Percentiles rank a stretch among this genome's conserved stretches.
phyloP scores from a whole-genome alignment of 2,113 vertebrate genomes.

The Albula glossodonta region DNA sequence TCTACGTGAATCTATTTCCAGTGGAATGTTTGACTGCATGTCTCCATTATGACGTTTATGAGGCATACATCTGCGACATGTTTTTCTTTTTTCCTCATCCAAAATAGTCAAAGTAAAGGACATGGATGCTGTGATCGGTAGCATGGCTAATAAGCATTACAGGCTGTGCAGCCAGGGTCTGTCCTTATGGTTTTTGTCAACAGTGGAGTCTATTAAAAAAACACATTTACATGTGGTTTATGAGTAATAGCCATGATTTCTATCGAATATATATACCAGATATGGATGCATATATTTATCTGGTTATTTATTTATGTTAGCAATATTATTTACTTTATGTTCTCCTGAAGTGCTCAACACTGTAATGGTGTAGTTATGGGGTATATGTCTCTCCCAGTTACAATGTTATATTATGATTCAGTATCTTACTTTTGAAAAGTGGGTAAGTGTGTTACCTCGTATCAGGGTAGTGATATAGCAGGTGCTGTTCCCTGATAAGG shows the following conservation, averaged over 20 bases:
- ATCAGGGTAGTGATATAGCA: neutral
- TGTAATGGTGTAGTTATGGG: neutral
- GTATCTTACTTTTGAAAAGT: too few species aligned
- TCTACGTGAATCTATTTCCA: neutral
- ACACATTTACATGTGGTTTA: neutral
- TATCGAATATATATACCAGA: neutral
- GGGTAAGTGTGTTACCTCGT: neutral
- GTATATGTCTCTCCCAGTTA: neutral
- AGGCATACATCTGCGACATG: neutral
- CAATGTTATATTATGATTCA: too few species aligned
- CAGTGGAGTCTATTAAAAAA: neutral
- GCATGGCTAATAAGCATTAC: neutral
- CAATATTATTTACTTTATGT: neutral
- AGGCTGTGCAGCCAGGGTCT: neutral
- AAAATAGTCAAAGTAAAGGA: neutral
- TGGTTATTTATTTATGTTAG: neutral
- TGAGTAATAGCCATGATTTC: neutral
- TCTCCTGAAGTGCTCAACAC: neutral
- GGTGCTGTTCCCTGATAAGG: neutral
- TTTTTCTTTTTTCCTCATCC: neutral
- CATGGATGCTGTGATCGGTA: neutral
- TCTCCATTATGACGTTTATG: neutral
- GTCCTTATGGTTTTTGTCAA: neutral
- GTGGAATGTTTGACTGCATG: neutral
- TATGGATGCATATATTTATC: neutral